Percentiles rank a stretch among this genome's conserved stretches.
phyloP scores from a whole-genome alignment of 2,797 vertebrate species.

The Xenops minutus region DNA sequence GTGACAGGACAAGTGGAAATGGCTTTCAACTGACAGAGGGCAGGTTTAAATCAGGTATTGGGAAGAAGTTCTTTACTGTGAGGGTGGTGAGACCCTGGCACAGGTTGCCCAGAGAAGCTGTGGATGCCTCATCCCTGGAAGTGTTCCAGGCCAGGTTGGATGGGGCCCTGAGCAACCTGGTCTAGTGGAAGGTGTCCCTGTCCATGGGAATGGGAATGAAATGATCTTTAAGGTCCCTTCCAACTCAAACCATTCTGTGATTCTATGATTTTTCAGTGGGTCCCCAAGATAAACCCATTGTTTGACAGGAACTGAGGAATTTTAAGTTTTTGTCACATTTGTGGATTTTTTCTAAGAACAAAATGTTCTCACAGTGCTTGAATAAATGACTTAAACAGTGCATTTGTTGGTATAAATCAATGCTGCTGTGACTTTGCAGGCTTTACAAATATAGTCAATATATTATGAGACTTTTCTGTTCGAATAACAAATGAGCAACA shows the following conservation, averaged over 20 bases:
- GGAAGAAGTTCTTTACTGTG: not conserved
- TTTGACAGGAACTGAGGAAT: not conserved
- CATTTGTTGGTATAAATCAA: slow-evolving; percentile 38
- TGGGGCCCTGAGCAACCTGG: no score
- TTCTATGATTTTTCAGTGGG: not conserved
- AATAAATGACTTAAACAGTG: slow-evolving; percentile 20
- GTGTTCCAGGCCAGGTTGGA: not conserved
- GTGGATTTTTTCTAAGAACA: not conserved
- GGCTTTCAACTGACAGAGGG: not conserved
- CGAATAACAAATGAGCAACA: not conserved
- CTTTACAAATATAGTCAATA: slow-evolving; percentile 42
- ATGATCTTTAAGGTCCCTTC: not conserved
- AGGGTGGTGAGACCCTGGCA: not conserved
- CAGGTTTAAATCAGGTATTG: not conserved
- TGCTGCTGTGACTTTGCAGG: not conserved
- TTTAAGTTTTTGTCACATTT: not conserved
- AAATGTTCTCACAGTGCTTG: not conserved
- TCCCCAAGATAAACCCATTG: not conserved
- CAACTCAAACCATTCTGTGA: not conserved
- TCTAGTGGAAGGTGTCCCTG: not conserved
- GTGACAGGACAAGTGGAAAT: not conserved
- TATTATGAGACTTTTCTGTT: slow-evolving; percentile 40
- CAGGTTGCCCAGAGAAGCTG: not conserved
- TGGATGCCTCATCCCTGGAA: not conserved
- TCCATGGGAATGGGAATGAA: not conserved